These are phyloP conservation scores for Physocephala rufipes DNA, from an alignment of 2,888 invertebrate genomes.

Conservation along the genomic window DNA sequence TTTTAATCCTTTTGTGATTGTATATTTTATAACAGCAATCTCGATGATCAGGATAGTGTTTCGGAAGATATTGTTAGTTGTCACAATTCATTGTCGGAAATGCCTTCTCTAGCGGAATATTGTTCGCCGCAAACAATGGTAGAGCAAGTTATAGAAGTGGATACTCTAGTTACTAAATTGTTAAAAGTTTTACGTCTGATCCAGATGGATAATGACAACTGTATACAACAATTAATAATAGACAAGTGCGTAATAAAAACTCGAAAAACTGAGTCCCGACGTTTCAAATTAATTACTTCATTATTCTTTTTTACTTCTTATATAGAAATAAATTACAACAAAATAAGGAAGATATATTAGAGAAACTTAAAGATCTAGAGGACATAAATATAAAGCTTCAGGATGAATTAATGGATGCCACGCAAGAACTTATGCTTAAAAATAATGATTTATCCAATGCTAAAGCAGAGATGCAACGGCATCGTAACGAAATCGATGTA, in stretches of 20 bases:
- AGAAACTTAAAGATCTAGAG: slow-evolving; percentile 69
- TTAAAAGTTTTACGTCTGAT: slow-evolving; percentile 78
- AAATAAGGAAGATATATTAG: slow-evolving; percentile 65
- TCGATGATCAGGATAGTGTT: slow-evolving; percentile 52
- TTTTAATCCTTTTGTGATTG: background rate
- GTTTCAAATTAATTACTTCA: background rate
- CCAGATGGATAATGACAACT: slow-evolving; percentile 75
- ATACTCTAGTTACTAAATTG: slow-evolving; percentile 78
- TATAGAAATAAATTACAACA: slow-evolving; percentile 64
- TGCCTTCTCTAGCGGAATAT: slow-evolving; percentile 66
- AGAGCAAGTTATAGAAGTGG: slow-evolving; percentile 79
- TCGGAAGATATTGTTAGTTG: slow-evolving; percentile 63
- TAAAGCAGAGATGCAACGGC: slow-evolving; percentile 68
- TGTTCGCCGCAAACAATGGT: slow-evolving; percentile 72
- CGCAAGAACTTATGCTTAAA: slow-evolving; percentile 68
- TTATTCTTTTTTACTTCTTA: slow-evolving; percentile 5
- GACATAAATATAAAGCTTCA: slow-evolving; percentile 69
- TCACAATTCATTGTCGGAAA: slow-evolving; percentile 67
- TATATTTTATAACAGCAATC: slow-evolving; percentile 28
- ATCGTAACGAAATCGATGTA: slow-evolving; percentile 71
- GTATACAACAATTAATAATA: slow-evolving; percentile 73
- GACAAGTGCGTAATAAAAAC: slow-evolving; percentile 69
- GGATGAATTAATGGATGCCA: slow-evolving; percentile 69
- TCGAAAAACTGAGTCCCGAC: background rate
- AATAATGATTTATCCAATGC: slow-evolving; percentile 68